These are phyloP conservation scores for Eumerus sabulonum DNA, from an alignment of 2,888 invertebrate species.

Conservation along the genomic window DNA sequence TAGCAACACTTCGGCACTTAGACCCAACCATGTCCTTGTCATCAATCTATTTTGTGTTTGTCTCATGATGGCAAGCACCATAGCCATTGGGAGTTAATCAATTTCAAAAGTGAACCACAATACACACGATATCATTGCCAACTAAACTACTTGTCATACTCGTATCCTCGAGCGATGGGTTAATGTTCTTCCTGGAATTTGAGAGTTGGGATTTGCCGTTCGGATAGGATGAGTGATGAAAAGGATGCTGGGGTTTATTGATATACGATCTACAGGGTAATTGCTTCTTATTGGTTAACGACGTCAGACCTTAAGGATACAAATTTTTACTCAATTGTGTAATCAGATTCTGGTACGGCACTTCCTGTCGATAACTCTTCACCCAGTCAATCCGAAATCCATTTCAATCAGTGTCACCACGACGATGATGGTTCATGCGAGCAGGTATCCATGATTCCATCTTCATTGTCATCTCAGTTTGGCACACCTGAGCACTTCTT, in stretches of 20 bases:
- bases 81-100: slow-evolving; percentile 49
- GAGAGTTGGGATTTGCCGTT: not conserved
- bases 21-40: slow-evolving; percentile 59
- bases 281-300: no score
- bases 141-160: slow-evolving; percentile 58
- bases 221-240: no score
- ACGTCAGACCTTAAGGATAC: no score
- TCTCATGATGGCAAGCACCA: slow-evolving; percentile 25
- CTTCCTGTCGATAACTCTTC: slow-evolving; percentile 29
- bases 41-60: slow-evolving; percentile 55
- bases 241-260: no score
- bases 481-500: slow-evolving; percentile 46
- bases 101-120: slow-evolving; percentile 56
- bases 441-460: slow-evolving; percentile 21
- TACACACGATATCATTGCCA: slow-evolving; percentile 4
- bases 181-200: slow-evolving; percentile 10
- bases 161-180: slow-evolving; percentile 50
- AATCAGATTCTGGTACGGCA: not conserved
- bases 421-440: slow-evolving; percentile 13
- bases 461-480: slow-evolving; percentile 22
- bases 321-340: no score
- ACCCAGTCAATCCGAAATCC: slow-evolving; percentile 9
- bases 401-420: slow-evolving; percentile 30
- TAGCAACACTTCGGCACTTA: slow-evolving; percentile 62
- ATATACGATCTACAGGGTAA: no score